Percentiles rank a stretch among this genome's conserved stretches.
These are phyloP conservation scores for Penaeus monodon DNA, from an alignment of 2,888 invertebrate genomes.

Conservation along the genomic window DNA sequence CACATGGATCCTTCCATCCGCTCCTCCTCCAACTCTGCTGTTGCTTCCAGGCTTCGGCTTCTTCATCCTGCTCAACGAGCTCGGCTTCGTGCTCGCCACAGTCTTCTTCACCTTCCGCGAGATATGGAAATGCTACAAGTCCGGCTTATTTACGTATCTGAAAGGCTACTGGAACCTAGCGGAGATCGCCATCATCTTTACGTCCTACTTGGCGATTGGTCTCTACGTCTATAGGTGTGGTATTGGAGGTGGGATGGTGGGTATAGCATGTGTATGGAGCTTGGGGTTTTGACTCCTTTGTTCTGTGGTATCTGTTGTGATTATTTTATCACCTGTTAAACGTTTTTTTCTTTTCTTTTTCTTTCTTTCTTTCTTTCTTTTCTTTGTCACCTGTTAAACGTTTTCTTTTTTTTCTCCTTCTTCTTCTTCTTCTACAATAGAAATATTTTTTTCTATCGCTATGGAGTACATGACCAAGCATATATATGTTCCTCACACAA, in stretches of 20 bases:
- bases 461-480: no score
- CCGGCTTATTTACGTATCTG: constrained; percentile 13
- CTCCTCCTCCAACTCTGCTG: not conserved
- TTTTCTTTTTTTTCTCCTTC: no score
- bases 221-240: constrained; percentile 33
- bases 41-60: constrained; percentile 7
- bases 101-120: constrained; percentile 68
- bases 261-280: no score
- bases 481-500: no score
- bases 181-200: constrained; percentile 28
- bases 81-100: constrained; percentile 70
- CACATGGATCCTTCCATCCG: not conserved
- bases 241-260: not conserved
- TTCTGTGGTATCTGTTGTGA: no score
- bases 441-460: no score
- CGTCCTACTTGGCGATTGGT: constrained; percentile 20
- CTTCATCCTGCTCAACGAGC: constrained; percentile 70
- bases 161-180: constrained; percentile 24
- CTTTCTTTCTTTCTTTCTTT: no score
- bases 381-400: no score
- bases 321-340: no score
- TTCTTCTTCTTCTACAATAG: no score
- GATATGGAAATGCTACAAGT: constrained; percentile 26
- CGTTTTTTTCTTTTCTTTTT: no score
- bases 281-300: no score